phyloP scores from a whole-genome alignment of 1,140 invertebrate species.

The Frieseomelitta varia region DNA sequence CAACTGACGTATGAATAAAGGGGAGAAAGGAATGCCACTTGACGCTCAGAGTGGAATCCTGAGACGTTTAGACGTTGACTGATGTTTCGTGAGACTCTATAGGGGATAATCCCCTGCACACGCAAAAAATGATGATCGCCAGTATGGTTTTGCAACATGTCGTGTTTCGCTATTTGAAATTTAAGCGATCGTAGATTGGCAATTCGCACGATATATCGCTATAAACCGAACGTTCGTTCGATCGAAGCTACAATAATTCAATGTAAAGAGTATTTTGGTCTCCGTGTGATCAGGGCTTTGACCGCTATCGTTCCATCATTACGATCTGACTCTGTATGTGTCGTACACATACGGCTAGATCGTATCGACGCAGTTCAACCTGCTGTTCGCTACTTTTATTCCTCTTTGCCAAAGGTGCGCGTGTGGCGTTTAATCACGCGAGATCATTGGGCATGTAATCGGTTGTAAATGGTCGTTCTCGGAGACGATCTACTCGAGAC shows the following conservation, averaged over 20 bases:
- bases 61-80: conserved; percentile 30
- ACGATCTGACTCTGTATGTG: conserved; percentile 10
- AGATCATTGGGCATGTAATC: conserved; percentile 43
- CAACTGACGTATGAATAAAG: conserved; percentile 44
- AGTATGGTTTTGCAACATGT: neutral
- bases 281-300: conserved; percentile 5
- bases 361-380: conserved; percentile 18
- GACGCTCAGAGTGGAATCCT: conserved; percentile 40
- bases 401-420: neutral
- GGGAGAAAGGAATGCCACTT: conserved; percentile 35
- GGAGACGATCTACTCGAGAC: conserved; percentile 22
- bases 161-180: neutral
- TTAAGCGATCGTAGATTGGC: neutral
- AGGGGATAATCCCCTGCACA: neutral
- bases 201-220: neutral
- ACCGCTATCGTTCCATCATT: conserved; percentile 38
- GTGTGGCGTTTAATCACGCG: conserved; percentile 32
- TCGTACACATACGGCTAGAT: neutral
- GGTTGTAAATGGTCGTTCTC: conserved; percentile 41
- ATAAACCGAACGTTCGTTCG: conserved; percentile 12
- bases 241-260: conserved; percentile 1
- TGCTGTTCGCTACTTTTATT: neutral
- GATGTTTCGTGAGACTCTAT: neutral
- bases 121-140: neutral
- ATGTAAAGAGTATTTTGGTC: neutral